Conservation (phyloP, 2,797 vertebrate genomes). For the Setipinna tenuifilis region DNA sequence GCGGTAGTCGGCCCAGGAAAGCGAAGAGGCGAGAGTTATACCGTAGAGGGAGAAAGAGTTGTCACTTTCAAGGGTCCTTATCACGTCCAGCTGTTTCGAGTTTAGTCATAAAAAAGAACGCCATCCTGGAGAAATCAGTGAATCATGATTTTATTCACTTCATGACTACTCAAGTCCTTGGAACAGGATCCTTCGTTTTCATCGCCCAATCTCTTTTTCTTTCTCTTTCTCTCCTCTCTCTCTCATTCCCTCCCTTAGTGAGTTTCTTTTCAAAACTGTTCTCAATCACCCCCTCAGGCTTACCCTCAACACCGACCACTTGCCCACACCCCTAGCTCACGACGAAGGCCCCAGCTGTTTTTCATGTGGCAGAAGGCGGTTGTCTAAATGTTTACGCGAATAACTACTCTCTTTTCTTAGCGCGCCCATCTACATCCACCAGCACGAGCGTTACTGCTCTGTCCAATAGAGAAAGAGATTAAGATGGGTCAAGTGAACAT, state of each 20-base stretch:
- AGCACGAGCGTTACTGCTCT: constrained; percentile 66
- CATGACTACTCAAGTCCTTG: constrained; percentile 63
- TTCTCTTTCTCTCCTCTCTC: constrained; percentile 46
- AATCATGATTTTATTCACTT: constrained; percentile 68
- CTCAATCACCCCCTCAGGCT: constrained; percentile 54
- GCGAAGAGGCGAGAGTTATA: not conserved
- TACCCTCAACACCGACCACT: constrained; percentile 65
- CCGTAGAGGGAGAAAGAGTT: constrained; percentile 42
- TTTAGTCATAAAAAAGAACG: constrained; percentile 67
- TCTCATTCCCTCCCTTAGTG: constrained; percentile 59
- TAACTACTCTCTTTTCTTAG: constrained; percentile 76
- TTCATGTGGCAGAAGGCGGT: constrained; percentile 79
- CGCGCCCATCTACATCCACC: constrained; percentile 74
- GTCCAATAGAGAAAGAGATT: constrained; percentile 64
- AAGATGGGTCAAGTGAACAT: constrained; percentile 62
- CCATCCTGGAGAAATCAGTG: constrained; percentile 73
- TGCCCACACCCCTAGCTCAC: constrained; percentile 59
- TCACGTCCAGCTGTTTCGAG: constrained; percentile 74
- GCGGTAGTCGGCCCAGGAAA: not conserved
- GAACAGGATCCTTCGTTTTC: constrained; percentile 58
- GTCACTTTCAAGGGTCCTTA: constrained; percentile 69
- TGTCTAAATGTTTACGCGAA: constrained; percentile 83
- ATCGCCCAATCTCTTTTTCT: constrained; percentile 54
- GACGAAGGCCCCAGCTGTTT: constrained; percentile 81
- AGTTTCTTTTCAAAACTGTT: constrained; percentile 60